A percentile compares a stretch with the other conserved stretches of the same genome.
These are phyloP conservation scores for Sturnus vulgaris DNA, from an alignment of 2,113 vertebrate species.

Conservation along the genomic window DNA sequence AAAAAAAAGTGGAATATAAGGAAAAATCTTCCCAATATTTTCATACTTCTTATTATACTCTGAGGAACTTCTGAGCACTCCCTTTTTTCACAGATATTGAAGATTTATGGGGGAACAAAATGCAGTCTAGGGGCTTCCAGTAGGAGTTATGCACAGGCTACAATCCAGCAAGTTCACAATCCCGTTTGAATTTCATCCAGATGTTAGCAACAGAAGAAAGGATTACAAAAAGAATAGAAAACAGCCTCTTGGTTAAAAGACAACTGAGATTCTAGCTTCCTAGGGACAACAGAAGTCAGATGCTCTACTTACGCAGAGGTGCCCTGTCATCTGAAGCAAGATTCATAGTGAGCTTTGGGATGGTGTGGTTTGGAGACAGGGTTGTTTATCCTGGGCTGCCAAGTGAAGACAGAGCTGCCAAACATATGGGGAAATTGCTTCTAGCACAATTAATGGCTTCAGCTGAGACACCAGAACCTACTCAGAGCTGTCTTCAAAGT, in stretches of 20 bases:
- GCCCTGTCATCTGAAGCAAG: slow-evolving; percentile 54
- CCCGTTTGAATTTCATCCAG: slow-evolving; percentile 45
- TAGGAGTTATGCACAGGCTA: slow-evolving; percentile 11
- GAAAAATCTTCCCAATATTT: background rate
- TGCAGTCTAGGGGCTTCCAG: slow-evolving; percentile 2
- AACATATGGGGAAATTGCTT: slow-evolving; percentile 47
- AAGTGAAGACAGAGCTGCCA: slow-evolving; percentile 43
- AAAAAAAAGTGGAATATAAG: background rate
- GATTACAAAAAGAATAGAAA: slow-evolving; percentile 31
- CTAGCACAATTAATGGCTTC: slow-evolving; percentile 43
- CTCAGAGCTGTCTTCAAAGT: slow-evolving; percentile 13
- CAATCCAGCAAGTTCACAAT: slow-evolving; percentile 26
- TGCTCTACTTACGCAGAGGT: slow-evolving; percentile 48
- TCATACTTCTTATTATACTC: background rate
- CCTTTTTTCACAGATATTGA: background rate
- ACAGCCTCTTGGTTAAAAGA: slow-evolving; percentile 28
- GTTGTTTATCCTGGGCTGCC: slow-evolving; percentile 48
- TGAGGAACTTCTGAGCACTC: background rate
- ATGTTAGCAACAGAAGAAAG: slow-evolving; percentile 33
- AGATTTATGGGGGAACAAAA: slow-evolving; percentile 5
- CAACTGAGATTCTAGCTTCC: slow-evolving; percentile 42
- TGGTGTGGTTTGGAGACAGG: slow-evolving; percentile 52
- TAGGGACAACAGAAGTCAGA: slow-evolving; percentile 57
- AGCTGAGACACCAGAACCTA: slow-evolving; percentile 34
- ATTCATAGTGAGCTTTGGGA: slow-evolving; percentile 55